phyloP scores from a whole-genome alignment of 2,797 vertebrate genomes.

The Microctenopoma steveboyesi region DNA sequence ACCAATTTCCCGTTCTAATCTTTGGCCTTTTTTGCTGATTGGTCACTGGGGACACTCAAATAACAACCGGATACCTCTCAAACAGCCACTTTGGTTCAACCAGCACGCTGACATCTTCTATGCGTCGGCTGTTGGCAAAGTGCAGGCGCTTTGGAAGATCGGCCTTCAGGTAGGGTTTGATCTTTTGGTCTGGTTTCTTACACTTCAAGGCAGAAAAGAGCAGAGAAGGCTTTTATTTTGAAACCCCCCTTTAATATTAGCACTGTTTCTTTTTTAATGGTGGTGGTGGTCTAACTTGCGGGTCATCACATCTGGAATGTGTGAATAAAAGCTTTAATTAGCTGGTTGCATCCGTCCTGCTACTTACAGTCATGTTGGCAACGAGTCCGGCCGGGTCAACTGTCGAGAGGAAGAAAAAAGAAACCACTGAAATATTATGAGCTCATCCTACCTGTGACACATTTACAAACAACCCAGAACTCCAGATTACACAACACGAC shows the following conservation, averaged over 20 bases:
- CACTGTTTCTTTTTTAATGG: too few relatives aligned
- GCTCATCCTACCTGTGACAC: too few relatives aligned
- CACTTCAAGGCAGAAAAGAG: conserved; percentile 70
- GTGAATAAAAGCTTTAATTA: too few relatives aligned
- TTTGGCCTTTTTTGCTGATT: too few relatives aligned
- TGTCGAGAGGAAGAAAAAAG: conserved; percentile 31
- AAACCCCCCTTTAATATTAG: too few relatives aligned
- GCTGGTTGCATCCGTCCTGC: too few relatives aligned
- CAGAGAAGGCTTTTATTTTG: background rate
- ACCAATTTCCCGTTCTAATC: background rate
- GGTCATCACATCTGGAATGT: too few relatives aligned
- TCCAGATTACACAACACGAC: too few relatives aligned
- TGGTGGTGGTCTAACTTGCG: too few relatives aligned
- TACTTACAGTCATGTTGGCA: conserved; percentile 82
- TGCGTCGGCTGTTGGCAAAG: conserved; percentile 82
- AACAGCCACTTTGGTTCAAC: conserved; percentile 82
- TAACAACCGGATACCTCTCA: conserved; percentile 71
- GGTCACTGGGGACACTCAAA: background rate
- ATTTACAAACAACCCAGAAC: too few relatives aligned
- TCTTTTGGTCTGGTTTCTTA: conserved; percentile 74
- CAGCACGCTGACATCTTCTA: conserved; percentile 81
- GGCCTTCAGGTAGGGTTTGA: conserved; percentile 80
- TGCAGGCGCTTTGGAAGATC: conserved; percentile 84
- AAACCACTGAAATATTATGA: too few relatives aligned
- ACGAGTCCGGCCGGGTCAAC: conserved; percentile 80